Conservation (phyloP, 1,140 invertebrate species). For the Drosophila novamexicana region DNA sequence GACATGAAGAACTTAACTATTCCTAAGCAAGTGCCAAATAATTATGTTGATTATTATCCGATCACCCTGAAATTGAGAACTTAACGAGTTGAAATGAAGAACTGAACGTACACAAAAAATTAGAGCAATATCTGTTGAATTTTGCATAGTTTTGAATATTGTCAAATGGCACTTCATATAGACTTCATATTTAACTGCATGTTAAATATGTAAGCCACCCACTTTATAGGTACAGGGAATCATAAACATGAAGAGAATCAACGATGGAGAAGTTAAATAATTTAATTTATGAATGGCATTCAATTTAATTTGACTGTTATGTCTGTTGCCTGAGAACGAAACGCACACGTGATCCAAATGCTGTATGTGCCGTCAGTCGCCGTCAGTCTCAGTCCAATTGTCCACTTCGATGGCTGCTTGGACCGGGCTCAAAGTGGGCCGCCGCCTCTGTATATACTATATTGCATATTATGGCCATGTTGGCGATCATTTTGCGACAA, state of each 20-base stretch:
- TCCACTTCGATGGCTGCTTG: conserved; percentile 9
- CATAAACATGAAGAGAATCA: not conserved
- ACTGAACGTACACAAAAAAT: no score
- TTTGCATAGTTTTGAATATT: no score
- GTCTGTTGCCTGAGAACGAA: conserved; percentile 56
- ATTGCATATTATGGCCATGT: conserved; percentile 30
- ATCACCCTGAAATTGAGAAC: no score
- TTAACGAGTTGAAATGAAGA: no score
- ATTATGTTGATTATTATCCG: no score
- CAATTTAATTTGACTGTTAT: conserved; percentile 82
- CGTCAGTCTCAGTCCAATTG: not conserved
- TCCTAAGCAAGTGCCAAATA: no score
- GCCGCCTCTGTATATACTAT: conserved; percentile 1
- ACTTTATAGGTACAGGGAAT: conserved; percentile 17
- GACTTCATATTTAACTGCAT: no score
- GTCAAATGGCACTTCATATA: no score
- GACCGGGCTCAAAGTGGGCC: conserved; percentile 47
- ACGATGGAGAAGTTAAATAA: conserved; percentile 24
- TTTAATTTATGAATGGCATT: conserved; percentile 74
- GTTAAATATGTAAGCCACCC: no score
- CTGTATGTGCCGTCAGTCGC: conserved; percentile 24
- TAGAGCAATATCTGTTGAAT: no score
- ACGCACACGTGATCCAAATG: conserved; percentile 74
- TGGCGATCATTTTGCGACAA: conserved; percentile 44
- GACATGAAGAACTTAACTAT: no score